These are phyloP conservation scores for Epirrhoe alternata DNA, from an alignment of 2,888 invertebrate species.

Conservation along the genomic window DNA sequence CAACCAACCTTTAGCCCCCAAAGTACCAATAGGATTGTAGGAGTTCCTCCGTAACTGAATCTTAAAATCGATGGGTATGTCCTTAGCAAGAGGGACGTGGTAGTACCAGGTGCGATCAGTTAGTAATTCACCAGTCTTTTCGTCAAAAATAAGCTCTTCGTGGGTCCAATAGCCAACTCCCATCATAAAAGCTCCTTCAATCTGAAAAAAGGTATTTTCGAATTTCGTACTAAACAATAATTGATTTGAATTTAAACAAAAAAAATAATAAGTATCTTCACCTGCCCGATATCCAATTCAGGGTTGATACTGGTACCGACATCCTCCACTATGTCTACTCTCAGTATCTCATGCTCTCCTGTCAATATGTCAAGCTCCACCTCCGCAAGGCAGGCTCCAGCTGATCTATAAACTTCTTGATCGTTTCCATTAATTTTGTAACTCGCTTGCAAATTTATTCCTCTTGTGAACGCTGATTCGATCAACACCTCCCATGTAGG, in stretches of 20 bases:
- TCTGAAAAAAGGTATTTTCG: conserved; percentile 46
- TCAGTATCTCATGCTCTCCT: conserved; percentile 86
- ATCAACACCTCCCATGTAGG: conserved; percentile 83
- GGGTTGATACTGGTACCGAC: conserved; percentile 88
- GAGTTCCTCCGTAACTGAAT: conserved; percentile 87
- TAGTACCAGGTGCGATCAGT: conserved; percentile 93
- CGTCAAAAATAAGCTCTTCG: conserved; percentile 88
- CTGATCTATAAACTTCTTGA: conserved; percentile 65
- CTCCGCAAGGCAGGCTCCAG: conserved; percentile 86
- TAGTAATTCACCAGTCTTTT: conserved; percentile 87
- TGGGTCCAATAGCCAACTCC: conserved; percentile 90
- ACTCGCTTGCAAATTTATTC: conserved; percentile 68
- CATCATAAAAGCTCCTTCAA: conserved; percentile 92
- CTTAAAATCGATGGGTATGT: conserved; percentile 91
- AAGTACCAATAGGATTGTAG: conserved; percentile 84
- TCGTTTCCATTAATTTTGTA: conserved; percentile 62
- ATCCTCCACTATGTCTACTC: conserved; percentile 89
- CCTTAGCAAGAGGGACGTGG: conserved; percentile 89
- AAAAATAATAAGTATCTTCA: conserved; percentile 36
- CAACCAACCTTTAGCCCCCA: conserved; percentile 59
- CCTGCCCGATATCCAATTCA: conserved; percentile 88
- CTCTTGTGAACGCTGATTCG: conserved; percentile 69
- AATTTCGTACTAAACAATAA: background rate
- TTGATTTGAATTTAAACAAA: background rate
- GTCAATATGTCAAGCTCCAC: conserved; percentile 90